A percentile compares a stretch with the other conserved stretches of the same genome.
Evolutionary conservation across 2,888 invertebrate genomes (phyloP).

Genomic region (Netelia melanura): DNA sequence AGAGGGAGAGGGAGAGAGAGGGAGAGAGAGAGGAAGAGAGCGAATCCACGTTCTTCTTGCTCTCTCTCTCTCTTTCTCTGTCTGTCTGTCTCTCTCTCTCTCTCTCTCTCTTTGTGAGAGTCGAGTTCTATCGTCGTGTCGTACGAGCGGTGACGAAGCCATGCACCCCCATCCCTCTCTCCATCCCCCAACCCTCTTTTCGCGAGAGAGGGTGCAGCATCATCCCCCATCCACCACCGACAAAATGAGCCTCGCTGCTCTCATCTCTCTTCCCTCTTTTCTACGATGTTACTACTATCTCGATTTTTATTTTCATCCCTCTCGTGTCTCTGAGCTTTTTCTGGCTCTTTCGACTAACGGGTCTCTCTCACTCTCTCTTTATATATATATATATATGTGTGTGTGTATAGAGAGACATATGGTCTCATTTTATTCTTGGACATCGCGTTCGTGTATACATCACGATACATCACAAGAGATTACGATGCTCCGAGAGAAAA

Average conservation of each 20-base stretch:
- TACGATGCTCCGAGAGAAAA: slow-evolving; percentile 33
- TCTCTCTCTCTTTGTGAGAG: slow-evolving; percentile 49
- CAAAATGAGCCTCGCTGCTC: slow-evolving; percentile 84
- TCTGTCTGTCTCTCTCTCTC: slow-evolving; percentile 53
- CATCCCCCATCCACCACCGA: slow-evolving; percentile 79
- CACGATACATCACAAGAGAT: slow-evolving; percentile 27
- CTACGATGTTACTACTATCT: slow-evolving; percentile 61
- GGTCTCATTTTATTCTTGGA: slow-evolving; percentile 10
- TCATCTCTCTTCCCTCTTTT: slow-evolving; percentile 58
- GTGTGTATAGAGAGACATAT: neutral
- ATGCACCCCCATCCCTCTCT: slow-evolving; percentile 57
- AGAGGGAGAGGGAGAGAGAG: slow-evolving; percentile 50
- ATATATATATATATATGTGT: neutral
- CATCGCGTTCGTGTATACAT: neutral
- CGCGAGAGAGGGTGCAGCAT: slow-evolving; percentile 65
- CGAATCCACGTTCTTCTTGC: slow-evolving; percentile 45
- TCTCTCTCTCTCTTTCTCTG: slow-evolving; percentile 53
- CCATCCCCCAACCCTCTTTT: slow-evolving; percentile 34
- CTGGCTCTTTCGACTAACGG: neutral
- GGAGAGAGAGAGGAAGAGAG: slow-evolving; percentile 56
- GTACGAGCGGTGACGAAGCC: slow-evolving; percentile 65
- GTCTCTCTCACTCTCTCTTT: neutral
- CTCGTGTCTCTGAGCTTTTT: slow-evolving; percentile 21
- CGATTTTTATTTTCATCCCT: slow-evolving; percentile 43
- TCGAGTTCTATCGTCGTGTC: slow-evolving; percentile 56